Percentiles rank a stretch among this genome's conserved stretches.
Conservation (phyloP, 2,888 invertebrate genomes). For the Polyommatus icarus region DNA sequence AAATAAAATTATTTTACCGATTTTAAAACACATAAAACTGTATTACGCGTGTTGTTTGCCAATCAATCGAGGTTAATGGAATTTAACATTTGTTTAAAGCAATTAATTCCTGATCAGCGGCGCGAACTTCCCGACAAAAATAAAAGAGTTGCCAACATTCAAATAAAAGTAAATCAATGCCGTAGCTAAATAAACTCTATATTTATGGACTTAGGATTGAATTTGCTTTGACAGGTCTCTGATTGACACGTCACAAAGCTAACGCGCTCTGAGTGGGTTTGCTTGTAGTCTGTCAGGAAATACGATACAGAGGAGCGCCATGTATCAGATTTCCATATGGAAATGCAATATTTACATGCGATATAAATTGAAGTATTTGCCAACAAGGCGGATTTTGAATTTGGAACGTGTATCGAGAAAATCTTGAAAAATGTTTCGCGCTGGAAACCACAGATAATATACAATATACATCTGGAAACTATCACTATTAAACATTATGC, state of each 20-base stretch:
- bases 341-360: slow-evolving; percentile 10
- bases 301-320: slow-evolving; percentile 10
- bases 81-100: background rate
- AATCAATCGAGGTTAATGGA: slow-evolving; percentile 1
- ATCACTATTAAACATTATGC: too few relatives aligned
- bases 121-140: background rate
- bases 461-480: too few relatives aligned
- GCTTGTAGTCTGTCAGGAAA: slow-evolving; percentile 53
- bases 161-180: background rate
- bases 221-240: background rate
- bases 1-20: background rate
- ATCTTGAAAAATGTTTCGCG: background rate
- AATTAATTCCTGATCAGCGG: slow-evolving; percentile 6
- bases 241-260: slow-evolving; percentile 23
- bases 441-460: too few relatives aligned
- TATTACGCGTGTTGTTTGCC: background rate
- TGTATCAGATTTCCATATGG: slow-evolving; percentile 28
- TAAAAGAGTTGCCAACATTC: background rate
- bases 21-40: background rate
- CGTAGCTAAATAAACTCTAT: background rate
- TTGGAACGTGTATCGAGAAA: background rate
- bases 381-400: background rate
- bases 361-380: slow-evolving; percentile 19
- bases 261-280: slow-evolving; percentile 52
- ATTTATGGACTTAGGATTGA: background rate